These are phyloP conservation scores for Craseonycteris thonglongyai DNA, from an alignment of 2,113 vertebrate genomes.

Conservation along the genomic window DNA sequence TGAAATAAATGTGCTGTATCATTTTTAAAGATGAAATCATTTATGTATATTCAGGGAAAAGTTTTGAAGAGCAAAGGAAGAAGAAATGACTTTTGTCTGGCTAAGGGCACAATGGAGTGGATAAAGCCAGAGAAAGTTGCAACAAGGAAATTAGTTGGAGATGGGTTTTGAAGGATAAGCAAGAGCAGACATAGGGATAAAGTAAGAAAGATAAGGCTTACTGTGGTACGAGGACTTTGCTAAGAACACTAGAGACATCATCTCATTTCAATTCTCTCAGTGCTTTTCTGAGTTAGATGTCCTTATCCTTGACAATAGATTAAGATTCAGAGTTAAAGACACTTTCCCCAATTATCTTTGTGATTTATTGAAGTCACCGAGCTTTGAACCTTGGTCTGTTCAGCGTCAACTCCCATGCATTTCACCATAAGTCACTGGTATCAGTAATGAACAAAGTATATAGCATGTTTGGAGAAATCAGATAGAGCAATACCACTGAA, in stretches of 20 bases:
- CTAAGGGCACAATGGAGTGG: not conserved
- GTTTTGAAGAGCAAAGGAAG: not conserved
- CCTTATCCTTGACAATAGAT: not conserved
- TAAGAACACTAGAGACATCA: not conserved
- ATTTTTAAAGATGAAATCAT: not conserved
- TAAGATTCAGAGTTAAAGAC: not conserved
- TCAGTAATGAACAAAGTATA: not conserved
- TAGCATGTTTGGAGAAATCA: not conserved
- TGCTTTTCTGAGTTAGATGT: not conserved
- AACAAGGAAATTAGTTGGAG: not conserved
- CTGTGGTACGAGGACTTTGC: not conserved
- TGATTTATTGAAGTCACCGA: not conserved
- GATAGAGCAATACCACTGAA: not conserved
- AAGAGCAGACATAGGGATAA: not conserved
- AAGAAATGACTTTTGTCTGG: not conserved
- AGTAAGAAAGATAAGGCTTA: not conserved
- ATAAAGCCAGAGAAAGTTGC: not conserved
- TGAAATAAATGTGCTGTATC: not conserved
- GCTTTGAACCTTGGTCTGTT: not conserved
- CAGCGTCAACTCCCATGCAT: not conserved
- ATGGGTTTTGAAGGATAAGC: not conserved
- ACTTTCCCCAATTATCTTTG: not conserved
- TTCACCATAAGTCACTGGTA: not conserved
- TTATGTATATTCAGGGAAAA: accelerated
- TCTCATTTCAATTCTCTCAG: not conserved